A percentile compares a stretch with the other conserved stretches of the same genome.
phyloP scores from a whole-genome alignment of 2,888 invertebrate genomes.

The Ochlodes sylvanus region DNA sequence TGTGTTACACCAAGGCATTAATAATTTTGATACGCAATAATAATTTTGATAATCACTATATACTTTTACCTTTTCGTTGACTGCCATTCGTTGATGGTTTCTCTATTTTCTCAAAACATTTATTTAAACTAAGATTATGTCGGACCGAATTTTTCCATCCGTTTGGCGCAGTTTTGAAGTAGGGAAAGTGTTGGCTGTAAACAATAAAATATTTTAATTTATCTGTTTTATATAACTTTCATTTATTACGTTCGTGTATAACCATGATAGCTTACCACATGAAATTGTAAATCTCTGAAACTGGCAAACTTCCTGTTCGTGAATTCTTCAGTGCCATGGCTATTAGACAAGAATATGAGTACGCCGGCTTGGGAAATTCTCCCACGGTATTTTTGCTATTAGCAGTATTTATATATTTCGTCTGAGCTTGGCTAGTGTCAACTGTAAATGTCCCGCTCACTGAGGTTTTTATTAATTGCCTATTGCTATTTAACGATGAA shows the following conservation, averaged over 20 bases:
- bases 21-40: too few relatives aligned
- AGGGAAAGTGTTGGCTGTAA: conserved; percentile 97
- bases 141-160: conserved; percentile 99
- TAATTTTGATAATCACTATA: background rate
- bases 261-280: conserved; percentile 92
- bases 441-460: conserved; percentile 70
- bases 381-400: conserved; percentile 74
- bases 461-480: conserved; percentile 81
- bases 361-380: conserved; percentile 97
- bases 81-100: conserved; percentile 95
- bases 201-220: conserved; percentile 19
- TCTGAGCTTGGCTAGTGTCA: conserved; percentile 72
- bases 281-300: conserved; percentile 99
- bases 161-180: conserved; percentile 98
- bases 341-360: conserved; percentile 98
- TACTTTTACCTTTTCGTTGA: conserved; percentile 88
- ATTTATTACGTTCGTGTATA: background rate
- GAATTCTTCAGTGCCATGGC: conserved; percentile 99
- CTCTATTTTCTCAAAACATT: conserved; percentile 99
- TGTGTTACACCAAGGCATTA: background rate
- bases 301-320: conserved; percentile 96
- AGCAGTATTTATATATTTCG: conserved; percentile 69
- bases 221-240: background rate
- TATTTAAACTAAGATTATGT: conserved; percentile 98
- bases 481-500: conserved; percentile 74